Conservation (phyloP, 2,113 vertebrate species). For the Passerina amoena region DNA sequence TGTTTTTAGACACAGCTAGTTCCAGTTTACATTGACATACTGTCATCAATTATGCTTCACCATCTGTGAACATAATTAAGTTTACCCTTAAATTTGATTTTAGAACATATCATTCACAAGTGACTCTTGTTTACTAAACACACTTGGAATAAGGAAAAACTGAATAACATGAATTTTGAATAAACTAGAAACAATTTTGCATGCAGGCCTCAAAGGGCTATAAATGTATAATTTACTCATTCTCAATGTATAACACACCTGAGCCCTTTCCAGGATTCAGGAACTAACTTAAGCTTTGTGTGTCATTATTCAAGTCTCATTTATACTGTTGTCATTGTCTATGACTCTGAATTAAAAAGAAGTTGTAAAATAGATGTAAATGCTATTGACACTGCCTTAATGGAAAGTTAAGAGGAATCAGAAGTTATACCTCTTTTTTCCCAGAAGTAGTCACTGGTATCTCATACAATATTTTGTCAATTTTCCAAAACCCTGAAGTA, state of each 20-base stretch:
- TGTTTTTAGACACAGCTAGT: constrained; percentile 69
- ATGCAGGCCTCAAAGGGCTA: neutral
- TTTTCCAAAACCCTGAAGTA: neutral
- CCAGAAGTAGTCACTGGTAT: neutral
- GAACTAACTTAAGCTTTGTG: neutral
- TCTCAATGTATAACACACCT: neutral
- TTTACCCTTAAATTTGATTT: constrained; percentile 76
- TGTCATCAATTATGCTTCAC: constrained; percentile 74
- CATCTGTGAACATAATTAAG: constrained; percentile 77
- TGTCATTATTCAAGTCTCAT: neutral
- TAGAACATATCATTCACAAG: constrained; percentile 69
- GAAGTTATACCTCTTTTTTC: neutral
- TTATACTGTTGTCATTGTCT: neutral
- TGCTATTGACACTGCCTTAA: neutral
- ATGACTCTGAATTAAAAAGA: neutral
- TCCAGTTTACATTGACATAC: constrained; percentile 69
- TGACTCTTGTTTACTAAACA: constrained; percentile 70
- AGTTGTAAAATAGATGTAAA: neutral
- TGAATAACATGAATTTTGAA: constrained; percentile 37
- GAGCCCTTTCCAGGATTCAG: neutral
- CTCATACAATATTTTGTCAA: neutral
- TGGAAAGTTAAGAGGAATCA: neutral
- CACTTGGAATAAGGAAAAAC: constrained; percentile 39
- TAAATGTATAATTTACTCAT: neutral
- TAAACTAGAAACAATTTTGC: neutral